Percentiles rank a stretch among this genome's conserved stretches.
These are phyloP conservation scores for Hepsetus odoe DNA, from an alignment of 2,113 vertebrate species.

Conservation along the genomic window DNA sequence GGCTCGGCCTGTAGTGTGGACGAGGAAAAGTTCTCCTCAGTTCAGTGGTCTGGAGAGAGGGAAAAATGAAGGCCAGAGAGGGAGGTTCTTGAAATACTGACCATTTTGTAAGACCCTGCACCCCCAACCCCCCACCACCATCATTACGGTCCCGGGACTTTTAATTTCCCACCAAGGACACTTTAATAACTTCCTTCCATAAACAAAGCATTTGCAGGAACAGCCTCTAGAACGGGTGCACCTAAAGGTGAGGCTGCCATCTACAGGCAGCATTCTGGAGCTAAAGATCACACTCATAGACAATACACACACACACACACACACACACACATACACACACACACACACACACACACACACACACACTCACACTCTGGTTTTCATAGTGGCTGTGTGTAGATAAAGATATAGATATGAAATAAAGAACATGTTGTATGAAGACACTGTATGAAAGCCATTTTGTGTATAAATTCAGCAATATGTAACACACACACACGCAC, in stretches of 20 bases:
- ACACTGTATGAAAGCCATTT: no score
- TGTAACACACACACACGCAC: no score
- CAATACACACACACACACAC: constrained; percentile 30
- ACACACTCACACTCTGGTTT: background rate
- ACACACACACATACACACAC: constrained; percentile 16
- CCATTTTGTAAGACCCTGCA: constrained; percentile 26
- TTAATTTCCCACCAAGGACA: constrained; percentile 66
- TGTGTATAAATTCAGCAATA: no score
- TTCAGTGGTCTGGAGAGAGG: constrained; percentile 4
- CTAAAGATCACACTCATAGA: background rate
- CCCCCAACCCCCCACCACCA: no score
- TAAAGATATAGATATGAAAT: background rate
- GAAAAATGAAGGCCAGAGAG: background rate
- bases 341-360: background rate
- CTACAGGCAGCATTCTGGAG: constrained; percentile 61
- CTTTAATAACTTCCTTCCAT: constrained; percentile 80
- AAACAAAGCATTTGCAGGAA: constrained; percentile 64
- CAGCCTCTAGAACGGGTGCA: constrained; percentile 47
- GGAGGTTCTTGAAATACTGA: constrained; percentile 30
- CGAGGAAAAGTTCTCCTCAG: background rate
- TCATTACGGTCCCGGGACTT: constrained; percentile 63
- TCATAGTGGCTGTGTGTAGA: background rate
- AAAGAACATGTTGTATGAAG: no score
- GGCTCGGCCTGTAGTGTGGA: no score
- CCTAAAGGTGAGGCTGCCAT: constrained; percentile 65